Evolutionary conservation across 2,113 vertebrate species (phyloP), one percentile per base, ranked within the genome.

Genomic region (Callionymus lyra): DNA sequence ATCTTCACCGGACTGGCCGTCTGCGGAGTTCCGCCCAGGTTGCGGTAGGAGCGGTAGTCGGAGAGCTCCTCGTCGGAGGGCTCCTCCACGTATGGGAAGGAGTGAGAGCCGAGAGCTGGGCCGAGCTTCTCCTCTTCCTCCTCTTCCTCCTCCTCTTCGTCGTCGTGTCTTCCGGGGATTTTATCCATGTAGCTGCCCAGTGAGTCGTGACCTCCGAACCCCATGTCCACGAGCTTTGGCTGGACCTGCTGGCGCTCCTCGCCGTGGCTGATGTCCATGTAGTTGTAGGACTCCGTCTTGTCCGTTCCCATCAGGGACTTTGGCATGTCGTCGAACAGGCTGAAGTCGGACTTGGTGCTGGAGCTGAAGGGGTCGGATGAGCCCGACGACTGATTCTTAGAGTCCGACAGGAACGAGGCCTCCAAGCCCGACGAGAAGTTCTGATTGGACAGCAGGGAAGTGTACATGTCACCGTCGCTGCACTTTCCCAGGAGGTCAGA

Each of bases 231-330:
- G 78, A 50, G 70, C 70, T 38, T 70, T 56, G 40, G 56, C 50
- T 31, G 70, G 53, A 9, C 6, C 34, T 63, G 61, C 0, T 39
- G 69, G 27, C 14, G 74, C 44, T 91, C 89, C 56, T 90, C 89
- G 8, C 89, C 79, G 38, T 87, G 86, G 50, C 89, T 87, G 56
- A 98, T 91, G 68, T 98, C 93, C 84, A 98, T 97, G 82, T 98
- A 97, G 83, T 92, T 97, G 73, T 87, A 95, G 50, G 81, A 76
- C 63, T 95, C 91, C 21, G 74, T 80, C 82, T 94, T 95, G 73
- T 91, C 86, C 15, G 85, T 83, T 51, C 84, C 77, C 37, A 81
- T 68, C 65, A 91, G 77, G 47, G 84, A 88, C 81, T 87, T 90
- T 16, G 87, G 79, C 9, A 87, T 72, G 34, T 95, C 90, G 10